Evolutionary conservation across 35 echinoderm and acorn worm species (phyloP), one percentile per base, ranked within the genome.

Genomic region (Apostichopus japonicus): DNA sequence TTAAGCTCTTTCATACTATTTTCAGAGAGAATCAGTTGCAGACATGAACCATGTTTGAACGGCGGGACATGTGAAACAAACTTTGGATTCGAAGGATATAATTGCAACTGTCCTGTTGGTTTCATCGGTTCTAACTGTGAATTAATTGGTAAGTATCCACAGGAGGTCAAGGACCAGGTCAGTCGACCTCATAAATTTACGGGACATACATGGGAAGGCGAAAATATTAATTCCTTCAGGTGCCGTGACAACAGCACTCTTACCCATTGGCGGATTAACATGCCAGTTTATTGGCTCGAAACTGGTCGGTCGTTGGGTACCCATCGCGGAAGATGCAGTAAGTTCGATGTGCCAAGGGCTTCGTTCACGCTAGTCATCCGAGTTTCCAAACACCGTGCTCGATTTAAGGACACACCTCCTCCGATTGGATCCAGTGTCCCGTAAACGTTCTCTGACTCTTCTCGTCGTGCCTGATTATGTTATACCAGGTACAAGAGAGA

Each of bases 131-230:
- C 24, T 14, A 58, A 84, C 51, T 84, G 81, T 54, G 81, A 84
- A 84, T n/a, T 84, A 84, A 84, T 84, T n/a, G 81, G 81, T 84
- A 56, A 84, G 54, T 84, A 19, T 52, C 27, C 27, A 33, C 27
- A 33, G 27, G 27, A 33, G 27, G 27, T 33, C 27, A 2, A 33
- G 27, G 2, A 33, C 27, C 27, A 33, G 27, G 27, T 33, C 27
- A 33, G 27, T 33, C 27, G 27, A 33, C 27, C 27, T 33, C 27
- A 33, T 33, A 33, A 0, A 33, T 33, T 33, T 33, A 33, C 27
- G 27, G 27, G 27, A 33, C 27, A 33, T 33, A 33, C 27, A 33
- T 33, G 1, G 27, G 27, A 33, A 33, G 1, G 27, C 1, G 27
- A 33, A 33, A 33, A 33, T 33, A 44, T 44, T 3, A 44, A 3